A percentile compares a stretch with the other conserved stretches of the same genome.
phyloP scores from a whole-genome alignment of 1,140 invertebrate species.

The Helicoverpa zea region DNA sequence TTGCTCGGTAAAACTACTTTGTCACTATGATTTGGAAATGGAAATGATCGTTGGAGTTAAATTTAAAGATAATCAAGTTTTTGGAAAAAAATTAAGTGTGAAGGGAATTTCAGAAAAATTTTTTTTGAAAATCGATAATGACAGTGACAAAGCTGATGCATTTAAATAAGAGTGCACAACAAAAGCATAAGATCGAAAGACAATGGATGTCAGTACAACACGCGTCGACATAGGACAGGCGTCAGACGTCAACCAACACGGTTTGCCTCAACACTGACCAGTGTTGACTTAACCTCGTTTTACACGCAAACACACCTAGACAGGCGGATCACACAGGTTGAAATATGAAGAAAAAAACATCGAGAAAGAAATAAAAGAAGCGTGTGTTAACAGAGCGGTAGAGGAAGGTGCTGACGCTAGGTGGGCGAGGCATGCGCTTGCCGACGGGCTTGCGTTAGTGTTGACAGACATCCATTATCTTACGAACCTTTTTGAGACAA shows the following conservation, averaged over 20 bases:
- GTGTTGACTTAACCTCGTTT: conserved; percentile 39
- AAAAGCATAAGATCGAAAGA: conserved; percentile 73
- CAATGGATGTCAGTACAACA: conserved; percentile 81
- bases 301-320: conserved; percentile 21
- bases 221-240: conserved; percentile 49
- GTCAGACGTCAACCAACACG: conserved; percentile 44
- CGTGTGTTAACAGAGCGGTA: conserved; percentile 51
- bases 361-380: conserved; percentile 51
- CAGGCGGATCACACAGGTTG: neutral
- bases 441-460: conserved; percentile 68
- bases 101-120: neutral
- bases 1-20: conserved; percentile 27
- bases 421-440: conserved; percentile 62
- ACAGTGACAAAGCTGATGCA: conserved; percentile 30
- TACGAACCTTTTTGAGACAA: conserved; percentile 81
- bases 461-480: conserved; percentile 82
- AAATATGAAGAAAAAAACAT: conserved; percentile 40
- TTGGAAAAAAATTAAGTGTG: no score
- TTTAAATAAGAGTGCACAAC: conserved; percentile 46
- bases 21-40: conserved; percentile 27
- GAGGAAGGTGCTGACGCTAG: conserved; percentile 53
- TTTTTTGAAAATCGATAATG: neutral
- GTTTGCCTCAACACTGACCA: conserved; percentile 18
- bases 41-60: neutral
- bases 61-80: no score